Percentiles rank a stretch among this genome's conserved stretches.
These are phyloP conservation scores for Hylaeus anthracinus DNA, from an alignment of 1,140 invertebrate species.

Conservation along the genomic window DNA sequence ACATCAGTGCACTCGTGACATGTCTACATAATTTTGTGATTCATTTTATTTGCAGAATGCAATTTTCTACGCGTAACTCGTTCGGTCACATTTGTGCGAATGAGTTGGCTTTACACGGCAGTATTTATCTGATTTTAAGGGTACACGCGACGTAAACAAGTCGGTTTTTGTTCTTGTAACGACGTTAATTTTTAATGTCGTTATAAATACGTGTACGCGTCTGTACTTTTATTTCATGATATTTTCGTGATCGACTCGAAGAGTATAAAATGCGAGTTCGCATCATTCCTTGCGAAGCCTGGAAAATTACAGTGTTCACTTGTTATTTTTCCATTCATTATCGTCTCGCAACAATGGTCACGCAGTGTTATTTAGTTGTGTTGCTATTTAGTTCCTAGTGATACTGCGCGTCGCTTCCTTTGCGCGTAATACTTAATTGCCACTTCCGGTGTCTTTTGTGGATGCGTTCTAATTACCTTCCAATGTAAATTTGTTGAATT, in stretches of 20 bases:
- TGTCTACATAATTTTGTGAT: conserved; percentile 26
- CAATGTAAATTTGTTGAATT: background rate
- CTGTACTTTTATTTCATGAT: too few species aligned
- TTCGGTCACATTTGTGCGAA: background rate
- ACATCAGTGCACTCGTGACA: conserved; percentile 1
- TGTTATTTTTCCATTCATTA: background rate
- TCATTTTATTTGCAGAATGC: conserved; percentile 21
- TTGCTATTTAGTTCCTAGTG: background rate
- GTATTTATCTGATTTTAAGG: conserved; percentile 15
- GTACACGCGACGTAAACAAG: background rate
- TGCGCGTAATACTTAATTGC: conserved; percentile 4
- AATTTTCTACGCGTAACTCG: background rate
- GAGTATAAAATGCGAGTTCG: background rate
- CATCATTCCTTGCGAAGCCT: too few species aligned
- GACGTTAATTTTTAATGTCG: too few species aligned
- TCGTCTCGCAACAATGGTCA: background rate
- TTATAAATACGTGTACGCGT: too few species aligned
- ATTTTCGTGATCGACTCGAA: too few species aligned
- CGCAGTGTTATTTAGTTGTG: background rate
- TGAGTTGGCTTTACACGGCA: background rate
- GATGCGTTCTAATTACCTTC: background rate
- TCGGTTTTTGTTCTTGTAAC: background rate
- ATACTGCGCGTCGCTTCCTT: background rate
- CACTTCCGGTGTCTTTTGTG: background rate
- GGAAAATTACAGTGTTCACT: background rate